These are phyloP conservation scores for Pogoniulus pusillus DNA, from an alignment of 2,797 vertebrate genomes.

Conservation along the genomic window DNA sequence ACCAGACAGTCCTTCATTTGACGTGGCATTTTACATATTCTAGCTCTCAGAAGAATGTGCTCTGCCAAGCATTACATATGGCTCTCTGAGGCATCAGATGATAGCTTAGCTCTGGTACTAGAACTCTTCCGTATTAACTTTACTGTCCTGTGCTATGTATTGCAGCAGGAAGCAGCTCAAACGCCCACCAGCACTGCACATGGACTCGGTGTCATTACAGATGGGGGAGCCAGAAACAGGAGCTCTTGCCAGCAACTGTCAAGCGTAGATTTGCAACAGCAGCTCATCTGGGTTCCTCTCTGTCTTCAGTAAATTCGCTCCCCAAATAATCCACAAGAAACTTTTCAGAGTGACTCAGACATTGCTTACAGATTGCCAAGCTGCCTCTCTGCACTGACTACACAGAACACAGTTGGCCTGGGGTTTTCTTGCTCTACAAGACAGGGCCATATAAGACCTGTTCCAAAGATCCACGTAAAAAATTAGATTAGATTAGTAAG, in stretches of 20 bases:
- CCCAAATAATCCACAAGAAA: conserved; percentile 48
- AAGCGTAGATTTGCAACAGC: neutral
- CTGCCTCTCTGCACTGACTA: neutral
- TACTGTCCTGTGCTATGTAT: neutral
- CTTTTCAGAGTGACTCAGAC: neutral
- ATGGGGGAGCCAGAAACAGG: neutral
- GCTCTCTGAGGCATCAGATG: neutral
- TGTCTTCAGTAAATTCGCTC: conserved; percentile 40
- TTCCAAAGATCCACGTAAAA: neutral
- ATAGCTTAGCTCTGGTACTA: neutral
- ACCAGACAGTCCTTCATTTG: neutral
- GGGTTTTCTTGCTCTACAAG: neutral
- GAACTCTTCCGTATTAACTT: neutral
- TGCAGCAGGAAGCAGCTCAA: neutral
- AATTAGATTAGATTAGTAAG: neutral
- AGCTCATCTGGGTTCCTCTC: fast-evolving
- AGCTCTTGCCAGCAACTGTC: neutral
- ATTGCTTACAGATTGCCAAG: neutral
- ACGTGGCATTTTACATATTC: neutral
- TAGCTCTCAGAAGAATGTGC: neutral
- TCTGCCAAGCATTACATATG: fast-evolving
- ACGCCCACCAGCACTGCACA: fast-evolving
- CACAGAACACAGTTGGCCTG: neutral
- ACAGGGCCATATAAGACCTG: neutral
- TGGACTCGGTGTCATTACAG: neutral